Evolutionary conservation across 2,797 vertebrate species (phyloP), one percentile per base, ranked within the genome.

Genomic region (Fundulus diaphanus): DNA sequence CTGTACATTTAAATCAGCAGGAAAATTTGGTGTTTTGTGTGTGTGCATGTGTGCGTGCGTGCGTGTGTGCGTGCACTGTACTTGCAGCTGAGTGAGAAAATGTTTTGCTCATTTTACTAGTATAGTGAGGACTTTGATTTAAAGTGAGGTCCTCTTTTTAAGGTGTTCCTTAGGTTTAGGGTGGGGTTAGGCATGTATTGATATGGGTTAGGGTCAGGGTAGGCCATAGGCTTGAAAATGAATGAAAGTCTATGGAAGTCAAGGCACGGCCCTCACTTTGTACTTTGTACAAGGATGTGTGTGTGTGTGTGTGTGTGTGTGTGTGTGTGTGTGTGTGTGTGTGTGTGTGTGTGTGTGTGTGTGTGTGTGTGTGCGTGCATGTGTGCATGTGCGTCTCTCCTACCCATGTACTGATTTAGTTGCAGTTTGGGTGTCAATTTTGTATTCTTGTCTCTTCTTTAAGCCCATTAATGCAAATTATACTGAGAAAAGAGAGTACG

Each of bases 381-480:
- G 42, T 67, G 9, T 51, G 48, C 68, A 72, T 61, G 65, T 65
- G 40, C 27, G 24, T 70, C 18, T 80, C 35, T 68, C 49, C 31
- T 54, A 76, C 7, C 65, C 54, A 61, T 56, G 76, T 85, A 82
- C 80, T 76, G 80, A 88, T 90, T 82, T 81, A 73, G 82, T 78
- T 49, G 16, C 71, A 78, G 78, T 85, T 87, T 82, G 54, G 80
- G 74, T 76, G 88, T 79, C 71, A 27, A 49, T 51, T 83, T 85
- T 79, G 37, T 69, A 82, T 88, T 82, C 75, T 66, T 66, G 74
- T 78, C 63, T 76, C 74, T 59, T 79, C 74, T 88, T 79, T 16
- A 24, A 83, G 74, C 52, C 71, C 83, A 90, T 92, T 89, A 90
- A 88, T 89, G 83, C 80, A 92, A 91, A 93, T 88, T 79, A 75